A percentile compares a stretch with the other conserved stretches of the same genome.
Evolutionary conservation across 2,888 invertebrate genomes (phyloP).

Genomic region (Piscicola geometra): DNA sequence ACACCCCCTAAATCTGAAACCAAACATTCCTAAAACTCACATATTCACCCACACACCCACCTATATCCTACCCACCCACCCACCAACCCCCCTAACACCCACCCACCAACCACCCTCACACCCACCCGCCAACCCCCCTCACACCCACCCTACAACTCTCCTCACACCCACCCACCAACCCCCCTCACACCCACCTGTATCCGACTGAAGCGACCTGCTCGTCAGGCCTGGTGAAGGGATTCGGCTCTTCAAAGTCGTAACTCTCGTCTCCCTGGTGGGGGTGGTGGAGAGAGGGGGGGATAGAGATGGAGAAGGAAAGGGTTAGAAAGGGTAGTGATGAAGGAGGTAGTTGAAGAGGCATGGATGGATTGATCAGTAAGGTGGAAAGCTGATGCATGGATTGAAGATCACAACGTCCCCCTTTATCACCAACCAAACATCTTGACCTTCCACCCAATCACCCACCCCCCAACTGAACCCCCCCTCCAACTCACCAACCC

Average conservation of each 20-base stretch:
- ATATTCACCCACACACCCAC: too few relatives aligned
- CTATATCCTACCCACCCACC: too few relatives aligned
- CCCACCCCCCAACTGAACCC: too few relatives aligned
- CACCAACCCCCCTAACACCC: too few relatives aligned
- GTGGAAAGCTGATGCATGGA: background rate
- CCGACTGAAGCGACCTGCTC: constrained; percentile 91
- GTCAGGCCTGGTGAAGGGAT: constrained; percentile 88
- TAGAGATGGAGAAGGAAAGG: background rate
- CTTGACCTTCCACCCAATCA: too few relatives aligned
- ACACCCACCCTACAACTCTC: background rate
- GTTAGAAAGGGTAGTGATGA: too few relatives aligned
- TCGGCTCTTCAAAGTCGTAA: constrained; percentile 80
- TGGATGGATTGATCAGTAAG: background rate
- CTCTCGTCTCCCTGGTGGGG: constrained; percentile 66
- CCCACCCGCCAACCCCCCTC: too few relatives aligned
- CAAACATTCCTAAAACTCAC: too few relatives aligned
- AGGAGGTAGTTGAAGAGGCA: too few relatives aligned
- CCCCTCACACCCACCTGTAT: constrained; percentile 63
- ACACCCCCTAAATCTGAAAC: too few relatives aligned
- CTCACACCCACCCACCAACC: background rate
- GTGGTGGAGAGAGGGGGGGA: background rate
- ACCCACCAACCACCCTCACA: background rate
- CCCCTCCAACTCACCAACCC: too few relatives aligned
- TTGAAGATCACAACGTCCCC: background rate
- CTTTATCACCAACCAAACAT: background rate